A percentile compares a stretch with the other conserved stretches of the same genome.
phyloP scores from a whole-genome alignment of 30 jellyfish, hydroid and myxozoan species.

The Mastigias papua region DNA sequence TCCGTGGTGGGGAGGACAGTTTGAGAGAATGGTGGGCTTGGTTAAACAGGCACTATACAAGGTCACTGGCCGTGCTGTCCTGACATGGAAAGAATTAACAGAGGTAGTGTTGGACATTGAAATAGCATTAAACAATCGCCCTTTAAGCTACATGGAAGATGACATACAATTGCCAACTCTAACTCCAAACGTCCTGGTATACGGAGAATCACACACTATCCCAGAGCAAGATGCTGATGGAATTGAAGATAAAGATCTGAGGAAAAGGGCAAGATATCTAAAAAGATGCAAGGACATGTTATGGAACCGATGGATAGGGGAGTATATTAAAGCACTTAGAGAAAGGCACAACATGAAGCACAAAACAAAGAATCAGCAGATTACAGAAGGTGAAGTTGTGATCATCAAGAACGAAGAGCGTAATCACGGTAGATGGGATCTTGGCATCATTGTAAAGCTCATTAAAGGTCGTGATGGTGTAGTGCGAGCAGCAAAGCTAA shows the following conservation, averaged over 20 bases:
- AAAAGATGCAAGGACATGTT: constrained; percentile 11
- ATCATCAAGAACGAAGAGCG: constrained; percentile 35
- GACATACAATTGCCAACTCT: constrained; percentile 67
- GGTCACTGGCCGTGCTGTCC: constrained; percentile 37
- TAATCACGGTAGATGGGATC: constrained; percentile 31
- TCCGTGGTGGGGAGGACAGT: constrained; percentile 87
- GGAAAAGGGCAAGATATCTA: constrained; percentile 47
- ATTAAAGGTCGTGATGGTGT: constrained; percentile 24
- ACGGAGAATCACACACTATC: constrained; percentile 32
- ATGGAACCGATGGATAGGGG: constrained; percentile 36
- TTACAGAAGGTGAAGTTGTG: constrained; percentile 32
- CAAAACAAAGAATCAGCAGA: background rate
- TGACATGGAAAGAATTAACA: constrained; percentile 61
- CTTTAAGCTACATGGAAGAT: constrained; percentile 79
- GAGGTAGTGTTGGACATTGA: constrained; percentile 68
- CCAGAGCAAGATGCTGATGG: constrained; percentile 49
- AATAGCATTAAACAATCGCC: constrained; percentile 63
- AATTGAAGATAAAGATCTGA: constrained; percentile 46
- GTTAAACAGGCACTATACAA: constrained; percentile 73
- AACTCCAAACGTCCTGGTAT: constrained; percentile 73
- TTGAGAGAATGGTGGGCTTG: constrained; percentile 75
- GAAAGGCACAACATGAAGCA: constrained; percentile 38
- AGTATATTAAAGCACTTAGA: constrained; percentile 29
- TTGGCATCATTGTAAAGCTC: constrained; percentile 16
- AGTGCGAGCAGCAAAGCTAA: constrained; percentile 22